These are phyloP conservation scores for Myanophis thanlyinensis DNA, from an alignment of 2,113 vertebrate species.

Conservation along the genomic window DNA sequence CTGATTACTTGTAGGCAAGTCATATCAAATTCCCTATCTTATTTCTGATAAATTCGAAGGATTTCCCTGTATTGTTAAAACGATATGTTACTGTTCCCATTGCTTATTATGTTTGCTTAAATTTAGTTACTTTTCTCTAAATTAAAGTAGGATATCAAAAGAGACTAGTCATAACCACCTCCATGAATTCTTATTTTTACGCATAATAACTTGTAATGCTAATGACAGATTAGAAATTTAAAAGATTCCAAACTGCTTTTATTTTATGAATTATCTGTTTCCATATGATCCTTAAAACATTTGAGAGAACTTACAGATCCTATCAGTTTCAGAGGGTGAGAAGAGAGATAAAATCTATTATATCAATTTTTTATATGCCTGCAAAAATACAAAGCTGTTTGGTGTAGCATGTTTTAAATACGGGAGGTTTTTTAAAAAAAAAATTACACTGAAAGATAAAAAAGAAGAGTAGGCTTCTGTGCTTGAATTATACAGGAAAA, in stretches of 20 bases:
- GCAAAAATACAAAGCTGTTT: neutral
- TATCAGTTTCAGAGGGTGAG: slow-evolving; percentile 35
- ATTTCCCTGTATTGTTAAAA: slow-evolving; percentile 64
- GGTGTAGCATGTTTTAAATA: neutral
- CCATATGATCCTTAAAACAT: slow-evolving; percentile 58
- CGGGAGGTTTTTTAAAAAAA: neutral
- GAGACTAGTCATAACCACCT: slow-evolving; percentile 42
- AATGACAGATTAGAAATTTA: slow-evolving; percentile 33
- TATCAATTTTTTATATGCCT: slow-evolving; percentile 25
- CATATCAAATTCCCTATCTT: slow-evolving; percentile 73
- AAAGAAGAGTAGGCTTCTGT: neutral
- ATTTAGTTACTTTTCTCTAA: slow-evolving; percentile 48
- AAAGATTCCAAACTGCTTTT: slow-evolving; percentile 38
- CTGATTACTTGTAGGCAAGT: slow-evolving; percentile 73
- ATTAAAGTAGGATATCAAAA: slow-evolving; percentile 49
- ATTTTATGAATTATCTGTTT: slow-evolving; percentile 57
- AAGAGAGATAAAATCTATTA: neutral
- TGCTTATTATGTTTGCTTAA: slow-evolving; percentile 39
- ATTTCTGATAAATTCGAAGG: slow-evolving; percentile 73
- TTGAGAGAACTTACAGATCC: slow-evolving; percentile 29
- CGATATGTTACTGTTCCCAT: slow-evolving; percentile 47
- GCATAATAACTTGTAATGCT: slow-evolving; percentile 44
- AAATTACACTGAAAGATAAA: neutral
- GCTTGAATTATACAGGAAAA: neutral
- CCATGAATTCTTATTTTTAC: slow-evolving; percentile 28